Evolutionary conservation across 2,113 vertebrate genomes (phyloP).

Genomic region (Odontesthes bonariensis): DNA sequence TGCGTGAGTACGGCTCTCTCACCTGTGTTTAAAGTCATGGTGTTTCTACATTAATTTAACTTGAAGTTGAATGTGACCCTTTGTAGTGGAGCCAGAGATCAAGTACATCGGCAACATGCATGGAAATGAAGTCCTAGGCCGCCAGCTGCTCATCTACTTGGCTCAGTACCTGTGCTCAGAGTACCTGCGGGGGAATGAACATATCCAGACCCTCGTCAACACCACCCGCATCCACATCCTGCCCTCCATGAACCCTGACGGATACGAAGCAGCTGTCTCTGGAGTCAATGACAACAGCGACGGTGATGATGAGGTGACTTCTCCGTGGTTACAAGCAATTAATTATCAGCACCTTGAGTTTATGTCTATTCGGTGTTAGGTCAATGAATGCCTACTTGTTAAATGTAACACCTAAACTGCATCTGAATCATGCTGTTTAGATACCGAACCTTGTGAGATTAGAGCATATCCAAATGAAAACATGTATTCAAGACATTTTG

Average conservation of each 20-base stretch:
- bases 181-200: slow-evolving; percentile 87
- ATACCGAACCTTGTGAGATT: neutral
- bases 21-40: neutral
- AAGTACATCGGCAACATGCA: slow-evolving; percentile 95
- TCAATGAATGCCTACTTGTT: neutral
- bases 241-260: slow-evolving; percentile 96
- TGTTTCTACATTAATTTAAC: neutral
- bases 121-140: slow-evolving; percentile 92
- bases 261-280: slow-evolving; percentile 89
- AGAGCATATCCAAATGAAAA: too few relatives aligned
- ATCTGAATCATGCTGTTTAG: neutral
- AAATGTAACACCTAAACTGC: neutral
- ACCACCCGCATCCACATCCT: slow-evolving; percentile 93
- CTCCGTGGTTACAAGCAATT: neutral
- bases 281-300: slow-evolving; percentile 75
- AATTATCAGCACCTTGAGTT: neutral
- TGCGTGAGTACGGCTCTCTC: slow-evolving; percentile 83
- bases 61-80: slow-evolving; percentile 31
- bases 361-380: neutral
- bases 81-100: slow-evolving; percentile 93
- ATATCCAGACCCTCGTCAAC: slow-evolving; percentile 90
- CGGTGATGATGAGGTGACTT: slow-evolving; percentile 65
- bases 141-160: slow-evolving; percentile 91
- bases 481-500: too few relatives aligned
- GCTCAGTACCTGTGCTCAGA: slow-evolving; percentile 92